A percentile compares a stretch with the other conserved stretches of the same genome.
Conservation (phyloP, 2,888 invertebrate genomes). For the Halictus quadricinctus region DNA sequence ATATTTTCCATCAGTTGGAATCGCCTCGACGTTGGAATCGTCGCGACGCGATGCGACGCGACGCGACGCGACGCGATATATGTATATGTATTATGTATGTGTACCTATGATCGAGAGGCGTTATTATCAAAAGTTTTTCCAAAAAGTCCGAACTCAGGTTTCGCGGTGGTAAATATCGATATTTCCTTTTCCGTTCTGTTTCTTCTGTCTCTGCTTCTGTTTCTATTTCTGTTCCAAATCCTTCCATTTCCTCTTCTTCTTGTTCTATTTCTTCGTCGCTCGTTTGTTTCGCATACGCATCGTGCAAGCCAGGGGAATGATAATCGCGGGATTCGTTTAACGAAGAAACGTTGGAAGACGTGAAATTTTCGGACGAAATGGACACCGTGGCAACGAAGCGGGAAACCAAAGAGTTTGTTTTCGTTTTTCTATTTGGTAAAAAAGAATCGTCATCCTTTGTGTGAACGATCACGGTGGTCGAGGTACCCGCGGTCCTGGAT, state of each 20-base stretch:
- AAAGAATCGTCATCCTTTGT: slow-evolving; percentile 77
- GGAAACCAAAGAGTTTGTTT: slow-evolving; percentile 66
- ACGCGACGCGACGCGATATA: no score
- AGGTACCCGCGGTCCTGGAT: slow-evolving; percentile 78
- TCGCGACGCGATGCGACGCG: no score
- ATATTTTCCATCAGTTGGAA: no score
- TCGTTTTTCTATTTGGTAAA: slow-evolving; percentile 72
- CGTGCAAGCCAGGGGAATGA: background rate
- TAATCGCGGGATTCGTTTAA: slow-evolving; percentile 41
- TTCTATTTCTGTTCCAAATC: background rate
- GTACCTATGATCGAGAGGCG: slow-evolving; percentile 79
- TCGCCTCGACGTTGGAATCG: no score
- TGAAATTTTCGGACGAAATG: slow-evolving; percentile 37
- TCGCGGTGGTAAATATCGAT: slow-evolving; percentile 65
- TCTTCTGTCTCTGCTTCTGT: background rate
- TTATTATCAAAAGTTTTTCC: slow-evolving; percentile 76
- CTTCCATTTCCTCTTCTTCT: background rate
- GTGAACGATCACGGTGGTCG: slow-evolving; percentile 83
- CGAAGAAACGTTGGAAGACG: slow-evolving; percentile 71
- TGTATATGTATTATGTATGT: no score
- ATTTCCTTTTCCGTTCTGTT: background rate
- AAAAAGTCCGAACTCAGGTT: slow-evolving; percentile 71
- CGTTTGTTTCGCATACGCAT: background rate
- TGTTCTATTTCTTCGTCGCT: background rate
- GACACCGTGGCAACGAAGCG: slow-evolving; percentile 16